Evolutionary conservation across 2,888 invertebrate species (phyloP).

Genomic region (Melanotus villosus): DNA sequence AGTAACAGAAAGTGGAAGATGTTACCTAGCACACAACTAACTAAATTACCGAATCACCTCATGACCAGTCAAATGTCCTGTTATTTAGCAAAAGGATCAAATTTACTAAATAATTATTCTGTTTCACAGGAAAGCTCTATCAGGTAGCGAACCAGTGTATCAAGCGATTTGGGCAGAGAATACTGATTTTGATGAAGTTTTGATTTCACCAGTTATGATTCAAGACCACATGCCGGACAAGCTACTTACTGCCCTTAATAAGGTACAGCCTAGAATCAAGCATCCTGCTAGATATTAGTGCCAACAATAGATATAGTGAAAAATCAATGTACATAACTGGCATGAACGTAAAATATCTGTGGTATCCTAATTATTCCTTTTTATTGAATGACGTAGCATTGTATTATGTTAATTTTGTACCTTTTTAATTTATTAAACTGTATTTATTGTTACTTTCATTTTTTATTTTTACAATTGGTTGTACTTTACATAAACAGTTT

Average conservation of each 20-base stretch:
- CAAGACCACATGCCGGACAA: slow-evolving; percentile 94
- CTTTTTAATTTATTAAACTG: slow-evolving; percentile 21
- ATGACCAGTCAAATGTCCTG: too few species aligned
- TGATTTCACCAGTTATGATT: slow-evolving; percentile 91
- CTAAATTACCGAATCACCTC: too few species aligned
- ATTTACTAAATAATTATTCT: too few species aligned
- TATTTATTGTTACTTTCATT: slow-evolving; percentile 18
- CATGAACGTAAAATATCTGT: slow-evolving; percentile 18
- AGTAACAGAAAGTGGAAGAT: too few species aligned
- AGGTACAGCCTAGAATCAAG: slow-evolving; percentile 72
- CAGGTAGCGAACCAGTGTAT: slow-evolving; percentile 84
- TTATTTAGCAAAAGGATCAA: too few species aligned
- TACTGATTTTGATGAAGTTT: slow-evolving; percentile 87
- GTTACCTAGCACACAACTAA: too few species aligned
- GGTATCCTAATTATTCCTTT: slow-evolving; percentile 24
- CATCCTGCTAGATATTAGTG: slow-evolving; percentile 22
- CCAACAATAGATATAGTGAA: too few species aligned
- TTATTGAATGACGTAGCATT: slow-evolving; percentile 10
- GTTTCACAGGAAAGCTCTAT: slow-evolving; percentile 74
- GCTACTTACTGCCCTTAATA: slow-evolving; percentile 85
- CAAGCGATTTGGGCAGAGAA: slow-evolving; percentile 91
- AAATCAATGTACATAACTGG: slow-evolving; percentile 11
- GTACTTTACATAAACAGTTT: too few species aligned
- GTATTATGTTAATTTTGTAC: slow-evolving; percentile 15
- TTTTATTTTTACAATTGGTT: slow-evolving; percentile 3